Conservation (phyloP, 2,797 vertebrate genomes). For the Mallotus villosus region DNA sequence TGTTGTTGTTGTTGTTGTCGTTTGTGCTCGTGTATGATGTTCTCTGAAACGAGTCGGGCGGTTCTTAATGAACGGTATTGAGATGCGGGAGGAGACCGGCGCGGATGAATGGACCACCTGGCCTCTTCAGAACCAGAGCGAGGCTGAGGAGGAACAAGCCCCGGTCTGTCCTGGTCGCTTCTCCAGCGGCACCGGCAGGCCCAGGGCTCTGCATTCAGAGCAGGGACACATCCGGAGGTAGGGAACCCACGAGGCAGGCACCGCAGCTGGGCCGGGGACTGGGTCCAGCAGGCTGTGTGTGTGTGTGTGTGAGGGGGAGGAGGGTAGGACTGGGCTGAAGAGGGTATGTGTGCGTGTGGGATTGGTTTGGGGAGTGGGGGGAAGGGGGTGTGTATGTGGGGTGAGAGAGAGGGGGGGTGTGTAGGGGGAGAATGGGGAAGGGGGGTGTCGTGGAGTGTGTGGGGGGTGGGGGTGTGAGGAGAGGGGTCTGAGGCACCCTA, state of each 20-base stretch:
- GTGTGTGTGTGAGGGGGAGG: no score
- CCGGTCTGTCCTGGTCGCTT: conserved; percentile 35
- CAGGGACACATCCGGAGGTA: conserved; percentile 26
- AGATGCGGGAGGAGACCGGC: conserved; percentile 17
- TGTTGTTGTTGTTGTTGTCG: neutral
- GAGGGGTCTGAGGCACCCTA: no score
- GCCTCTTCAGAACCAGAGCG: conserved; percentile 20
- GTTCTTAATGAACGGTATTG: conserved; percentile 5
- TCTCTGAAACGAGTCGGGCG: neutral
- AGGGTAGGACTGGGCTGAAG: no score
- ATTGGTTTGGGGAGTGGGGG: no score
- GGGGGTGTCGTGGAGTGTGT: no score
- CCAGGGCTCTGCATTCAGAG: conserved; percentile 32
- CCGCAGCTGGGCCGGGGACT: conserved; percentile 36
- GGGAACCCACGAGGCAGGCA: conserved; percentile 1
- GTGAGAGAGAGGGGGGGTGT: no score
- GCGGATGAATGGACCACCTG: conserved; percentile 43
- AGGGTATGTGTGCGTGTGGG: no score
- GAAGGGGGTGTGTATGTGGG: no score
- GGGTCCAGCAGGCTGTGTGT: no score
- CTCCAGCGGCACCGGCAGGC: neutral
- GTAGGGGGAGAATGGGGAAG: no score
- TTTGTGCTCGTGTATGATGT: neutral
- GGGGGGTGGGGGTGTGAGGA: no score
- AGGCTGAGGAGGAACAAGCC: conserved; percentile 37